Evolutionary conservation across 2,888 invertebrate genomes (phyloP).

Genomic region (Bembecia ichneumoniformis): DNA sequence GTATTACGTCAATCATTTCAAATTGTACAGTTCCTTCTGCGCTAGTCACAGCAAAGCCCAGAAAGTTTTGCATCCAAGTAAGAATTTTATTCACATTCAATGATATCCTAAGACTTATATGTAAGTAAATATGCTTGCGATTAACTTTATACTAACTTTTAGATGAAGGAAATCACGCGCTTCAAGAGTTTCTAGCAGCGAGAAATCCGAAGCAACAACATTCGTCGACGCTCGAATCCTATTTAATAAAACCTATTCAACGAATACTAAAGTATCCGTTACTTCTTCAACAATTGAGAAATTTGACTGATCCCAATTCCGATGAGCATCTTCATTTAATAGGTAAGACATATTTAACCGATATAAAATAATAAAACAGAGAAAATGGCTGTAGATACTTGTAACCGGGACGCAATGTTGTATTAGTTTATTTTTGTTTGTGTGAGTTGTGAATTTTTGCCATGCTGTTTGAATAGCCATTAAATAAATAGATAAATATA

Average conservation of each 20-base stretch:
- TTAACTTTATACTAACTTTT: conserved; percentile 5
- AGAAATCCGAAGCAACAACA: conserved; percentile 97
- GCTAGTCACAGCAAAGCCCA: conserved; percentile 99
- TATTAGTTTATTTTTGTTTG: no score
- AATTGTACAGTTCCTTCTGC: conserved; percentile 98
- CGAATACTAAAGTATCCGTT: conserved; percentile 97
- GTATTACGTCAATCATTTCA: conserved; percentile 98
- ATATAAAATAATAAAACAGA: not conserved
- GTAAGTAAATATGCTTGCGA: conserved; percentile 14
- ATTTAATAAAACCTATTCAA: conserved; percentile 98
- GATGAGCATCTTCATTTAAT: conserved; percentile 96
- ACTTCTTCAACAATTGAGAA: conserved; percentile 93
- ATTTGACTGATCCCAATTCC: conserved; percentile 91
- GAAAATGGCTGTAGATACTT: not conserved
- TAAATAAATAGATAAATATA: no score
- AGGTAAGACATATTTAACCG: conserved; percentile 67
- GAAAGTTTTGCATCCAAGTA: conserved; percentile 97
- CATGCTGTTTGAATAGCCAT: no score
- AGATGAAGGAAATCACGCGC: conserved; percentile 96
- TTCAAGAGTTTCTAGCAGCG: conserved; percentile 94
- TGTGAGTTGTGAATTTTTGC: no score
- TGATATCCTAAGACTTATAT: conserved; percentile 6
- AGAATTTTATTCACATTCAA: conserved; percentile 54
- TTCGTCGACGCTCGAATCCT: conserved; percentile 96
- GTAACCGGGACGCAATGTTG: not conserved